Base-by-base conservation (phyloP, 1,140 invertebrate species). In the Whitmania pigra region DNA sequence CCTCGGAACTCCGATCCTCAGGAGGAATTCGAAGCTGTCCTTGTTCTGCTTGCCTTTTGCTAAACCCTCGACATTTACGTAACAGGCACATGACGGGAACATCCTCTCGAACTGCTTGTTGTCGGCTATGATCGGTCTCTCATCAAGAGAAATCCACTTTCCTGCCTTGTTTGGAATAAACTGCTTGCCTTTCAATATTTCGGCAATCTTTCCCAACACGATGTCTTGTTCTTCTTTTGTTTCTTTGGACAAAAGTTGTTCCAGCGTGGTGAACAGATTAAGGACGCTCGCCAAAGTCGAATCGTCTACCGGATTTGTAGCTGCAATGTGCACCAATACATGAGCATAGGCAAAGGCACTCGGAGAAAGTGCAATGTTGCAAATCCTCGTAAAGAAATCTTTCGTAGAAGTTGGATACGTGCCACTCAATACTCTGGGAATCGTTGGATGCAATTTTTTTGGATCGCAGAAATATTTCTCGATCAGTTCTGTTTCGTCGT, bases 51-150 rank as follows among this genome's bases (percentile, higher is more conserved):
- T 49, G 43, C 43, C 43, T 49, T 49, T 49, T 17, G 11, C 43
- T 17, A 17, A 49, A 17, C 15, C 43, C 9, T 49, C 43, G 9
- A 49, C 43, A 13, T 49, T 49, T 3, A 49, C 43, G 43, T 49
- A 49, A 13, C 13, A 11, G 3, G 43, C 43, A 11, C 43, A 49
- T 1, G 43, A 49, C 11, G 67, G n/a, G 74, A 81, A 81, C 76
- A 79, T 77, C 60, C 76, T 76, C 73, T 80, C 79, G 53, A 77
- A 71, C 67, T 79, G 77, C 2, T 72, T 72, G 53, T 76, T 77
- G 72, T 81, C 79, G 25, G 78, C 73, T 27, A 80, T 75, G 76
- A 81, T 75, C 27, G 79, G 79, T 11, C 73, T 67, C 36, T 78
- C 77, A 0, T 73, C 74, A 18, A 78, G 53, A 31, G 75, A 73